These are phyloP conservation scores for Arion vulgaris DNA, from an alignment of 1,140 invertebrate genomes.

Conservation along the genomic window DNA sequence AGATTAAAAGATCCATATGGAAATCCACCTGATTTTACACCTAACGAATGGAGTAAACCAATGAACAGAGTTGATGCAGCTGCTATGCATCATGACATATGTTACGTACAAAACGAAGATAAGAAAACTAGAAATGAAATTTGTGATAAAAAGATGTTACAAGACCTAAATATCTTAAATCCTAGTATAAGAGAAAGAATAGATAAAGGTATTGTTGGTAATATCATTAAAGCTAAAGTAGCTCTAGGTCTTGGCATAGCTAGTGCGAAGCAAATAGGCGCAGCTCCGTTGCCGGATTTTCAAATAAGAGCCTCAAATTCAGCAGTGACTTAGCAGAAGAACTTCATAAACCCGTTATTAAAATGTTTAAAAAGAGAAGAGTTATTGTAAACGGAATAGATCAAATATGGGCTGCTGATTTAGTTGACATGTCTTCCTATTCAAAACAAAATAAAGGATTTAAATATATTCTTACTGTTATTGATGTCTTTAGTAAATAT, in stretches of 20 bases:
- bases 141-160: constrained; percentile 15
- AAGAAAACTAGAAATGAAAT: constrained; percentile 4
- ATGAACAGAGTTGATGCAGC: constrained; percentile 3
- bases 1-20: background rate
- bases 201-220: too few relatives aligned
- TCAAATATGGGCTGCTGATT: too few relatives aligned
- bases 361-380: background rate
- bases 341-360: constrained; percentile 10
- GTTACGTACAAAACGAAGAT: constrained; percentile 3
- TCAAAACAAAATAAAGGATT: too few relatives aligned
- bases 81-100: too few relatives aligned
- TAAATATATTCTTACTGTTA: too few relatives aligned
- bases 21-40: background rate
- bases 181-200: background rate
- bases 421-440: too few relatives aligned
- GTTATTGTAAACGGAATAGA: background rate
- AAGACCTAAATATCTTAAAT: constrained; percentile 12
- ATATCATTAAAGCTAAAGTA: too few relatives aligned
- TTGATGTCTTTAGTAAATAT: too few relatives aligned
- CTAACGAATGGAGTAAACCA: background rate
- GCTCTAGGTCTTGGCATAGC: too few relatives aligned
- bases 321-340: too few relatives aligned
- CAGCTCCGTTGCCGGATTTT: background rate
- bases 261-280: too few relatives aligned
- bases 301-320: background rate